Evolutionary conservation across 2,888 invertebrate genomes (phyloP), one percentile per base, ranked within the genome.

Genomic region (Tetragonula carbonaria): DNA sequence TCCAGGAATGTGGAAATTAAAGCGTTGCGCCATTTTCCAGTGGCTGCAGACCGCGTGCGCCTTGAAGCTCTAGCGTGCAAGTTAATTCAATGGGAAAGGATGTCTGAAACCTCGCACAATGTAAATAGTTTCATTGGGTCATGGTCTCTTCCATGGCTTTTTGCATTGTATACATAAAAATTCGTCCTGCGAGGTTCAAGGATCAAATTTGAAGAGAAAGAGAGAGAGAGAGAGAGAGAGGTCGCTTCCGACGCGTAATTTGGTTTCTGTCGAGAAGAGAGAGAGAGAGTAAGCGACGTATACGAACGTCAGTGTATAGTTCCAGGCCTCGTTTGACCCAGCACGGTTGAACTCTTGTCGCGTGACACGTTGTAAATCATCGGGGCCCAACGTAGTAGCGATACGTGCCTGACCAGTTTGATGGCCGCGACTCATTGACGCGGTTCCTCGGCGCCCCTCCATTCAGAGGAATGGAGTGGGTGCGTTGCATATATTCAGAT

Each of bases 351-450:
- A 90, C 89, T 90, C 90, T 88, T 84, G 87, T 90, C 91, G 90
- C 91, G 89, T 88, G 91, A 90, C 89, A 88, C 90, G 89, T 82
- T 89, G 91, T 92, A 92, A 92, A 92, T 92, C 91, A 92, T 86
- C 78, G 74, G 88, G 90, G 90, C 88, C 89, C 91, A 82, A 86
- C 88, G 86, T 90, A 86, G 85, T 82, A 85, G 86, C 89, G 91
- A 88, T 91, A 92, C 91, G 89, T 83, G 88, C 88, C 92, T 89
- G 92, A 87, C 87, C 90, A 90, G 90, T 92, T 92, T 91, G 91
- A 92, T 91, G 92, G 91, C 90, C 87, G 91, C 91, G 90, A 89
- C 91, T 92, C 92, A 92, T 92, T 92, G 91, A 92, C 91, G 91
- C 90, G 90, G 81, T 91, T 91, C 89, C 89, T 89, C 90, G 87